Evolutionary conservation across 2,888 invertebrate species (phyloP), one percentile per base, ranked within the genome.

Genomic region (Tetramorium bicarinatum): DNA sequence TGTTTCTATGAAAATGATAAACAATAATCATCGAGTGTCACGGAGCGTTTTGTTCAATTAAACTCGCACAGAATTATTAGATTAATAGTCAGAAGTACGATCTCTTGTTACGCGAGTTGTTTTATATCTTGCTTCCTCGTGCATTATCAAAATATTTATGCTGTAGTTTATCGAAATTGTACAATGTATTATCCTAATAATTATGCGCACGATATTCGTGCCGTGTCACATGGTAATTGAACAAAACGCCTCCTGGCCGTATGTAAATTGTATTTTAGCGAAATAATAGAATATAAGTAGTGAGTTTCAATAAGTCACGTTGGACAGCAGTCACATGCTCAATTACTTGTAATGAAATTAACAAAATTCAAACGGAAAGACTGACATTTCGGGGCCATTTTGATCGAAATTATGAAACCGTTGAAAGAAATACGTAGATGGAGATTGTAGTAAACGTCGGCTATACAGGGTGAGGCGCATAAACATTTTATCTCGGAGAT

Each of bases 331-430:
- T 86, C 80, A 84, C 82, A 88, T 87, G 91, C 90, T 93, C 92
- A 92, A 93, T 87, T 92, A 91, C 87, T 88, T 89, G 82, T 91
- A 91, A 91, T 88, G 81, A 85, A 89, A 88, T 85, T 89, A 87
- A 92, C 85, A 89, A 89, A 88, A 89, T 90, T 90, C 64, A 87
- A 91, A 89, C 74, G 77, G 87, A 91, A 94, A 94, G 94, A 94
- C 94, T 94, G 94, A 94, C 91, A 90, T 90, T 92, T 92, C 89
- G 94, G 94, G 94, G 93, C 93, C 94, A 94, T 92, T 92, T 91
- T 83, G 72, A 92, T 87, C 83, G 34, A 92, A 92, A 91, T 91
- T 91, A 54, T 84, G 83, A 86, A 54, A 84, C 59, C 62, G 72
- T 74, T 83, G 56, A 79, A 88, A 61, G 41, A 83, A 34, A 38